Evolutionary conservation across 2,888 invertebrate genomes (phyloP).

Genomic region (Dione vanillae): DNA sequence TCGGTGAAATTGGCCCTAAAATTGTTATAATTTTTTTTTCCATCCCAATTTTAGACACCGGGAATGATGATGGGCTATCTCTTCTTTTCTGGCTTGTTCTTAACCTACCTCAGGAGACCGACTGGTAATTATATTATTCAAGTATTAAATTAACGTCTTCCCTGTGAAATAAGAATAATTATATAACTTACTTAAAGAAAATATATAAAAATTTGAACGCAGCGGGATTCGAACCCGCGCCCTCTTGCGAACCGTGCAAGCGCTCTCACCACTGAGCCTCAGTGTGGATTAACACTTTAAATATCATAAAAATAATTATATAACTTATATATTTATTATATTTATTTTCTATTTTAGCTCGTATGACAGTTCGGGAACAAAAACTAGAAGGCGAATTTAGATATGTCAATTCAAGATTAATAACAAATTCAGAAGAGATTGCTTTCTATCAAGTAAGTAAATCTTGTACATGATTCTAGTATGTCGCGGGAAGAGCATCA

Average conservation of each 20-base stretch:
- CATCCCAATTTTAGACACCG: slow-evolving; percentile 88
- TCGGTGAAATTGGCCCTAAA: no score
- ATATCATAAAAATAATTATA: no score
- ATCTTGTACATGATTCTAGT: no score
- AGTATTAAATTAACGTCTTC: neutral
- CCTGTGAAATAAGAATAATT: no score
- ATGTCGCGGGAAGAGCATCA: no score
- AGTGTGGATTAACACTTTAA: no score
- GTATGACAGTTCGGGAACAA: slow-evolving; percentile 96
- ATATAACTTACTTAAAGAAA: no score
- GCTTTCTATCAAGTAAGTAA: slow-evolving; percentile 89
- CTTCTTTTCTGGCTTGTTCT: slow-evolving; percentile 91
- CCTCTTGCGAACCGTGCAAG: no score
- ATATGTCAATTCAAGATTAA: slow-evolving; percentile 97
- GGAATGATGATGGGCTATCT: slow-evolving; percentile 94
- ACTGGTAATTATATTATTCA: slow-evolving; percentile 83
- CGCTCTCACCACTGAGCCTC: no score
- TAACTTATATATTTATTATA: neutral
- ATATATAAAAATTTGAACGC: no score
- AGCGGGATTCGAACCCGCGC: no score
- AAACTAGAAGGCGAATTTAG: slow-evolving; percentile 99
- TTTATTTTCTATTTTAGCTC: slow-evolving; percentile 66
- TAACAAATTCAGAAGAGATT: slow-evolving; percentile 98
- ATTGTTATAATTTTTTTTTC: no score
- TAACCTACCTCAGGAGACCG: slow-evolving; percentile 94